A percentile compares a stretch with the other conserved stretches of the same genome.
Conservation (phyloP, 2,113 vertebrate genomes). For the Petaurus breviceps region DNA sequence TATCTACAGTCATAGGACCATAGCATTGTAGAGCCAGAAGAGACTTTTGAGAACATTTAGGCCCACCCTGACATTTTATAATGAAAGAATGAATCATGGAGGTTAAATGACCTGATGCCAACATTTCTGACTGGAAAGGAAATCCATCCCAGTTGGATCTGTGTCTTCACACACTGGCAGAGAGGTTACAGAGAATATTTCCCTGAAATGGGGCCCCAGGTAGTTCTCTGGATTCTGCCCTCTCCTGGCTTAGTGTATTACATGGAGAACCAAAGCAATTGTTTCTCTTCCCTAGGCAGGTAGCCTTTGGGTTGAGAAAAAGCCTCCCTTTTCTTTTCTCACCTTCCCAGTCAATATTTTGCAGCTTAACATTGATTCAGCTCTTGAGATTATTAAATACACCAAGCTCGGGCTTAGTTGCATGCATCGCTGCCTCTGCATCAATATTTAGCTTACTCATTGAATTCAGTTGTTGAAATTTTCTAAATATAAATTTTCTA, state of each 20-base stretch:
- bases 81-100: not conserved
- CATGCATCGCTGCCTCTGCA: not conserved
- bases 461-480: not conserved
- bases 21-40: not conserved
- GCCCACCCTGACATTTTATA: not conserved
- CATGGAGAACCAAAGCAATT: not conserved
- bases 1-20: not conserved
- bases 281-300: not conserved
- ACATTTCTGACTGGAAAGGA: not conserved
- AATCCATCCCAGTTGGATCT: not conserved
- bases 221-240: not conserved
- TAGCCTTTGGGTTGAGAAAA: not conserved
- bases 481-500: not conserved
- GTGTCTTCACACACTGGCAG: not conserved
- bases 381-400: not conserved
- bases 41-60: not conserved
- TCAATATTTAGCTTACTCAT: not conserved
- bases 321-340: not conserved
- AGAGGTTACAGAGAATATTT: not conserved
- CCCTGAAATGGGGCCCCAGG: not conserved
- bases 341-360: not conserved
- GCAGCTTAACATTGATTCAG: not conserved
- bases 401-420: not conserved
- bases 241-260: constrained; percentile 9
- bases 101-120: not conserved